These are phyloP conservation scores for Aplidium turbinatum DNA, from an alignment of 23 tunicate species.

Conservation along the genomic window DNA sequence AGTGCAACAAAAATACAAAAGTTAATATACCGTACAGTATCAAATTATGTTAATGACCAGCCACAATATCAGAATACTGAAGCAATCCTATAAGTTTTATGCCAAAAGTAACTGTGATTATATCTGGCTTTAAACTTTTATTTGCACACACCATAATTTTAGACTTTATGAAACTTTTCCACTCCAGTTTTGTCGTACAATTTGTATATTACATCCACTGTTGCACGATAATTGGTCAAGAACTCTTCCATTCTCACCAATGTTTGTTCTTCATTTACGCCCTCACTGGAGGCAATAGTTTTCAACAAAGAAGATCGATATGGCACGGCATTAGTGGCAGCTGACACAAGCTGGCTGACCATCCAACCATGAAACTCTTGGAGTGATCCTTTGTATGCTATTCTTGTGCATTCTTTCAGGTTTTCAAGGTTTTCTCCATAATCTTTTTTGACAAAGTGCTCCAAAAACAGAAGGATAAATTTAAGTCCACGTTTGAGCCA, in stretches of 20 bases:
- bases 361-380: conserved; percentile 86
- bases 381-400: conserved; percentile 77
- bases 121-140: too few relatives aligned
- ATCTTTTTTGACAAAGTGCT: conserved; percentile 74
- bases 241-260: conserved; percentile 35
- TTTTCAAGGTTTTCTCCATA: conserved; percentile 58
- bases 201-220: conserved; percentile 61
- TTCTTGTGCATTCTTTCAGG: conserved; percentile 54
- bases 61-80: too few relatives aligned
- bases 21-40: too few relatives aligned
- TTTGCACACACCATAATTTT: too few relatives aligned
- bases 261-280: conserved; percentile 29
- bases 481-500: conserved; percentile 94
- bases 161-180: conserved; percentile 56
- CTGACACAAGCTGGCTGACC: conserved; percentile 58
- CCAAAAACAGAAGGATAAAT: conserved; percentile 74
- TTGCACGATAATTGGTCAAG: conserved; percentile 51
- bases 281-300: conserved; percentile 44
- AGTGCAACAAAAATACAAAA: too few relatives aligned
- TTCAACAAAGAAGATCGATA: conserved; percentile 51
- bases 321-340: conserved; percentile 88
- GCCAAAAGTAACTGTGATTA: too few relatives aligned
- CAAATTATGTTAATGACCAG: too few relatives aligned
- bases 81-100: too few relatives aligned
- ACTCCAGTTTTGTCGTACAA: conserved; percentile 60